These are phyloP conservation scores for Sebastes itinus DNA, from an alignment of 2,797 vertebrate species.

Conservation along the genomic window DNA sequence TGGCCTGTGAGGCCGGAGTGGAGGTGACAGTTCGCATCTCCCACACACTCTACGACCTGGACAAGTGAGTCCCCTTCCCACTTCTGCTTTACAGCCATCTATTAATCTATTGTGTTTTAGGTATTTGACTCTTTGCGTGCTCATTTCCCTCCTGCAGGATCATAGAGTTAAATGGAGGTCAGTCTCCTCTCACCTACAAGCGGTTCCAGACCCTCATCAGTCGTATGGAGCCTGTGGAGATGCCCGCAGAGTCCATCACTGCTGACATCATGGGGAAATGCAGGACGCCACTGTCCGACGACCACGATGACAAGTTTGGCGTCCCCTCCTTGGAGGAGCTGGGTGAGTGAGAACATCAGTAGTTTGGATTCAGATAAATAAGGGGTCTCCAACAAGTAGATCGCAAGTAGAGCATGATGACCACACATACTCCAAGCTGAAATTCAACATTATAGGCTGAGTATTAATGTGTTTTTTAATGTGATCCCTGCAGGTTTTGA, in stretches of 20 bases:
- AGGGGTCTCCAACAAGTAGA: too few relatives aligned
- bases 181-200: conserved; percentile 97
- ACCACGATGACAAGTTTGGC: conserved; percentile 96
- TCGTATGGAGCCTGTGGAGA: conserved; percentile 92
- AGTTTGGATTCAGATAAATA: neutral
- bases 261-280: conserved; percentile 91
- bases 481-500: conserved; percentile 88
- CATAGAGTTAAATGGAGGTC: conserved; percentile 95
- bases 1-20: conserved; percentile 94
- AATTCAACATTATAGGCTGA: neutral
- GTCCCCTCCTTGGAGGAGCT: conserved; percentile 96
- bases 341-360: conserved; percentile 76
- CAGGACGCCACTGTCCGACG: conserved; percentile 89
- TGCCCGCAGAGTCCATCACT: conserved; percentile 91
- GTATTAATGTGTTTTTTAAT: conserved; percentile 1
- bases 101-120: neutral
- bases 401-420: neutral
- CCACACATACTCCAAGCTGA: neutral
- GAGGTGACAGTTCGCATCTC: conserved; percentile 96
- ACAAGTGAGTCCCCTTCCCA: conserved; percentile 87
- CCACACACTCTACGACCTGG: conserved; percentile 95
- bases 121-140: neutral
- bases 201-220: conserved; percentile 97
- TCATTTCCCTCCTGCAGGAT: conserved; percentile 81
- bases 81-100: neutral